Conservation (phyloP, 2,888 invertebrate species). For the Parnassius mnemosyne region DNA sequence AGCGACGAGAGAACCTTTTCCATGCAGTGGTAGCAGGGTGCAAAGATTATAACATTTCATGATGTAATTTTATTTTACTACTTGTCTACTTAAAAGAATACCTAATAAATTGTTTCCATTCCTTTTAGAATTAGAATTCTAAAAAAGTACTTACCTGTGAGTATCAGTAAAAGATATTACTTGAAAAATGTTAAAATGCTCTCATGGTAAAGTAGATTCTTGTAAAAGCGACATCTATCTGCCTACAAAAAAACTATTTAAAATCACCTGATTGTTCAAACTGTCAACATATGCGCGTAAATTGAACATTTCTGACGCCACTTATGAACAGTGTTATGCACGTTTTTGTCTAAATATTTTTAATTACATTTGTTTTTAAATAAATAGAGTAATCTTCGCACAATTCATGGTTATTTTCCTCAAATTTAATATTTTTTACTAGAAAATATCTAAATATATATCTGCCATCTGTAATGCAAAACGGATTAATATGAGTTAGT, state of each 20-base stretch:
- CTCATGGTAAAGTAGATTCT: background rate
- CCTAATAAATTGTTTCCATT: no score
- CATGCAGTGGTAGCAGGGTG: no score
- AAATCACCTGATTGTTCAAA: constrained; percentile 18
- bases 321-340: background rate
- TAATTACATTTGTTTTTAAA: background rate
- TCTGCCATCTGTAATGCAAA: constrained; percentile 44
- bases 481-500: constrained; percentile 44
- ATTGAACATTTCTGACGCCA: constrained; percentile 5
- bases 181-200: background rate
- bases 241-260: background rate
- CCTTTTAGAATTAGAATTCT: no score
- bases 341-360: no score
- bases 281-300: constrained; percentile 12
- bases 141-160: no score
- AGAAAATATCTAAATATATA: background rate
- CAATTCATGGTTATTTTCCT: background rate
- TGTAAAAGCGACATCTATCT: constrained; percentile 11
- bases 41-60: no score
- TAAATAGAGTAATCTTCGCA: background rate
- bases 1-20: no score
- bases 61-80: no score
- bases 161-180: no score
- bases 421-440: constrained; percentile 28
- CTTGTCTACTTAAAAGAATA: no score